Evolutionary conservation across 2,888 invertebrate species (phyloP).

Genomic region (Cataglyphis cursor): DNA sequence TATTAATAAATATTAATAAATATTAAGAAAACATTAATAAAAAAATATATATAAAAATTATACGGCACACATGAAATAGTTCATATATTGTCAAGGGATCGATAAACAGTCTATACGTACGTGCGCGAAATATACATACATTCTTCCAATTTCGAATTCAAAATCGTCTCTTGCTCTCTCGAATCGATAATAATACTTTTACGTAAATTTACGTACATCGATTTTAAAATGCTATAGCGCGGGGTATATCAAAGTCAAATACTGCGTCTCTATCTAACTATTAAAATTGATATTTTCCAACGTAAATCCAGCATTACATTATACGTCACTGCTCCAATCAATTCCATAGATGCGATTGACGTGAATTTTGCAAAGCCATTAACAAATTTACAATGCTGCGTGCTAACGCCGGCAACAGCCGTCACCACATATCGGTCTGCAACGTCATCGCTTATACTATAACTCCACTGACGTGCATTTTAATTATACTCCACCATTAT

Average conservation of each 20-base stretch:
- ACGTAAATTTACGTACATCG: not conserved
- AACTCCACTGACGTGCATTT: constrained; percentile 43
- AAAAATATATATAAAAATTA: not conserved
- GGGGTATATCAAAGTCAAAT: not conserved
- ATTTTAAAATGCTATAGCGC: constrained; percentile 7
- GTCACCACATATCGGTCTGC: constrained; percentile 52
- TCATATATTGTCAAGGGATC: not conserved
- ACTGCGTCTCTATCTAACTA: not conserved
- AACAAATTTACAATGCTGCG: constrained; percentile 53
- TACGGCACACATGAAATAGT: not conserved
- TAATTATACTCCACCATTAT: constrained; percentile 44
- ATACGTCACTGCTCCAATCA: constrained; percentile 39
- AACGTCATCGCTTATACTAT: constrained; percentile 31
- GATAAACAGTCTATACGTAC: not conserved
- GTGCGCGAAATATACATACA: not conserved
- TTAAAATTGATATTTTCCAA: constrained; percentile 43
- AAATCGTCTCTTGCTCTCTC: not conserved
- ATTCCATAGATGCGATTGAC: constrained; percentile 49
- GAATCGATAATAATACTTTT: not conserved
- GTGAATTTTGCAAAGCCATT: constrained; percentile 52
- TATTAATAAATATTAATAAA: not conserved
- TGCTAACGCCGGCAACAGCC: constrained; percentile 45
- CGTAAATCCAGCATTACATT: constrained; percentile 31
- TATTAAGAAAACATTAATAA: not conserved
- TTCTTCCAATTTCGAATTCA: not conserved